Base-by-base conservation (phyloP, 2,797 vertebrate genomes). In the Pyrrhura leucotis region DNA sequence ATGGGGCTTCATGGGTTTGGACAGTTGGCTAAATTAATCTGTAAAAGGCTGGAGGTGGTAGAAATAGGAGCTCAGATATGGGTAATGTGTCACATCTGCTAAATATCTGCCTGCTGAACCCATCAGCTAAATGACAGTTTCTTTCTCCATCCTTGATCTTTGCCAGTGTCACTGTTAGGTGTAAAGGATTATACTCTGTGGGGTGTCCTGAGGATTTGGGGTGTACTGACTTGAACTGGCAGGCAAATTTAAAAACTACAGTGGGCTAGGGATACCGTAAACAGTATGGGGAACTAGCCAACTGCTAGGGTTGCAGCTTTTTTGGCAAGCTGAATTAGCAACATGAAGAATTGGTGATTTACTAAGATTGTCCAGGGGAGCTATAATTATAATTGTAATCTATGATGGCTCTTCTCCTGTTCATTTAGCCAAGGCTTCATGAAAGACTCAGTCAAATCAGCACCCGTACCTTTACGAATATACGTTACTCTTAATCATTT, bases 331-430 rank as follows among this genome's bases (percentile, higher is more conserved):
- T 85, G 21, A 77, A 89, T 78, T 31, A 25, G 31, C 66, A 50
- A 7, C 21, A 4, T 66, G 58, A 87, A 77, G 50, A 74, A 92
- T 53, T 56, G 8, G 47, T 48, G 37, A 56, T 63, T 92, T 68
- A 40, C 26, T 84, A n/a, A 66, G 23, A 62, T 66, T 86, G 42
- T 75, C 54, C 23, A 13, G 54, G 45, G n/a, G 26, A 92, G n/a
- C 47, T 95, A 26, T 69, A 82, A 51, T 89, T 90, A 31, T 54
- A 45, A 51, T 73, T 77, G 71, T 50, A 65, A 77, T n/a, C 40
- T 58, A 14, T 50, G 54, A 97, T 97, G 95, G 73, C 85, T 68
- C 92, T 97, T 81, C 85, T 97, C 56, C 51, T 97, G 77, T 89
- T 97, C 48, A 3, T 89, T 95, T 92, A 96, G 78, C 56, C 56